A percentile compares a stretch with the other conserved stretches of the same genome.
Evolutionary conservation across 2,113 vertebrate species (phyloP).

Genomic region (Eupsittula cactorum): DNA sequence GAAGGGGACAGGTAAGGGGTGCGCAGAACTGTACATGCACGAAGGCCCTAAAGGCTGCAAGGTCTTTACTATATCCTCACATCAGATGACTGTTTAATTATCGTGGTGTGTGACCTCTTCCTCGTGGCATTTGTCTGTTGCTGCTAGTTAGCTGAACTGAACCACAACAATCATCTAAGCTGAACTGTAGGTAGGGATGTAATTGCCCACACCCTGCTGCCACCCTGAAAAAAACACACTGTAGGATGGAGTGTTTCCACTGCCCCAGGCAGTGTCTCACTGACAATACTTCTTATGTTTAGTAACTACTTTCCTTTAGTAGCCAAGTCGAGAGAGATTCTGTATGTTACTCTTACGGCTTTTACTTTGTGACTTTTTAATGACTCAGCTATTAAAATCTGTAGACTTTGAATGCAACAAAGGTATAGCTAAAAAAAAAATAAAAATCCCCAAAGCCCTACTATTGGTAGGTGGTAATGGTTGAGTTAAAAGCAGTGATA

Average conservation of each 20-base stretch:
- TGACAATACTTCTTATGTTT: not conserved
- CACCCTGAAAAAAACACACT: not conserved
- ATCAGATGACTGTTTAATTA: not conserved
- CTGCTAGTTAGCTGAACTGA: not conserved
- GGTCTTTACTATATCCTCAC: not conserved
- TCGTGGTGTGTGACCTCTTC: not conserved
- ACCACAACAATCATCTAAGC: not conserved
- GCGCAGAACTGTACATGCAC: not conserved
- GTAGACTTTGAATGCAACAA: not conserved
- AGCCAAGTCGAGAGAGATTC: not conserved
- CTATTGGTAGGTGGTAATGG: not conserved
- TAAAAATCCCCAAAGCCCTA: not conserved
- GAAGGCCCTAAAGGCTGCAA: not conserved
- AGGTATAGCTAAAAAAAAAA: not conserved
- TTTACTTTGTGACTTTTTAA: slow-evolving; percentile 24
- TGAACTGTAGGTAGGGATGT: not conserved
- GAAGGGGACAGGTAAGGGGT: not conserved
- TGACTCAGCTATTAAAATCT: not conserved
- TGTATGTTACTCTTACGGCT: not conserved
- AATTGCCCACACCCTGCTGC: not conserved
- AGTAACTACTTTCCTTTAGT: not conserved
- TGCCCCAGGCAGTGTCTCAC: not conserved
- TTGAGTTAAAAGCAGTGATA: not conserved
- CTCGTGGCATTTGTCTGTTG: not conserved
- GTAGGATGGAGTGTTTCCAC: not conserved